phyloP scores from a whole-genome alignment of 2,797 vertebrate genomes.

The Cyprinodon diabolis region DNA sequence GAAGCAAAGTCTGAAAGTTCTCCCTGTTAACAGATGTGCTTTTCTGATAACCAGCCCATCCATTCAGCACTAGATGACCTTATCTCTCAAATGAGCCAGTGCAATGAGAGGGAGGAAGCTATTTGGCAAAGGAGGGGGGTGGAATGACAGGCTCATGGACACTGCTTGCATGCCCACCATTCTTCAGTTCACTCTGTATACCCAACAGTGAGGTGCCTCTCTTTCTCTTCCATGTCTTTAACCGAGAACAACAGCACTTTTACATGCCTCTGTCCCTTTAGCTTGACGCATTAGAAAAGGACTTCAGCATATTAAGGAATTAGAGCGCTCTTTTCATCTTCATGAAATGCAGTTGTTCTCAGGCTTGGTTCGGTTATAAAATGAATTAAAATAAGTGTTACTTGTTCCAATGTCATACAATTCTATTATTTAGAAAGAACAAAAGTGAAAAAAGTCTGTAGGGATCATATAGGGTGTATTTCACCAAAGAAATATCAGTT shows the following conservation, averaged over 20 bases:
- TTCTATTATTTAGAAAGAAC: no score
- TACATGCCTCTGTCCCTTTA: conserved; percentile 27
- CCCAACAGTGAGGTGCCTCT: conserved; percentile 30
- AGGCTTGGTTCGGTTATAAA: not conserved
- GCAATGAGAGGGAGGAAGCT: conserved; percentile 45
- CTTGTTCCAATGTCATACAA: not conserved
- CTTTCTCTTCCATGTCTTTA: conserved; percentile 34
- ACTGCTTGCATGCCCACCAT: not conserved
- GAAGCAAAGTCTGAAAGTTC: conserved; percentile 6
- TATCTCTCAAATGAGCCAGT: conserved; percentile 46
- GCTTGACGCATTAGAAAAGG: conserved; percentile 19
- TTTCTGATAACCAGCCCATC: conserved; percentile 36
- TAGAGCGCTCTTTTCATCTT: conserved; percentile 21
- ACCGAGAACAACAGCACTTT: conserved; percentile 40
- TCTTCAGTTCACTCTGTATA: conserved; percentile 31
- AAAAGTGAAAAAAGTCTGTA: not conserved
- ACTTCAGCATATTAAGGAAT: conserved; percentile 57
- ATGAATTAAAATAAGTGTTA: no score
- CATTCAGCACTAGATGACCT: conserved; percentile 41
- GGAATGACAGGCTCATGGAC: conserved; percentile 24
- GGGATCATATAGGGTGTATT: no score
- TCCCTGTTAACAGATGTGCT: conserved; percentile 16
- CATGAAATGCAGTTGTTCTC: conserved; percentile 16
- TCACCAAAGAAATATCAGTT: not conserved
- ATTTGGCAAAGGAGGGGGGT: conserved; percentile 34